Conservation (phyloP, 2,797 vertebrate species). For the Urophycis tenuis region DNA sequence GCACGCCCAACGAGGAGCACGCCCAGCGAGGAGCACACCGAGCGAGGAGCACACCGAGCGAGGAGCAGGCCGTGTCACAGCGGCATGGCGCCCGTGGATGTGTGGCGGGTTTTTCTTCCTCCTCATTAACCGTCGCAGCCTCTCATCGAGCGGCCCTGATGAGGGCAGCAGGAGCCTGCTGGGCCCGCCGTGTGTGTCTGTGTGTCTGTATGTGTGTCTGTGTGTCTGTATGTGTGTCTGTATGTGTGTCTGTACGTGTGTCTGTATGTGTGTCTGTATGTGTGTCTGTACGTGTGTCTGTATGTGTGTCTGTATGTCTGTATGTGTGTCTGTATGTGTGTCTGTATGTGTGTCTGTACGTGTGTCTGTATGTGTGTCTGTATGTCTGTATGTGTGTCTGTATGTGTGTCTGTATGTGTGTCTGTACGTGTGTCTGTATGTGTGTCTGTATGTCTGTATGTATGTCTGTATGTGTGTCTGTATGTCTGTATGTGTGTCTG, state of each 20-base stretch:
- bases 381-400: background rate
- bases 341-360: background rate
- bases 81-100: background rate
- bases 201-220: background rate
- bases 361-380: background rate
- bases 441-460: background rate
- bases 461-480: constrained; percentile 13
- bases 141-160: background rate
- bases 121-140: background rate
- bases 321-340: too few relatives aligned
- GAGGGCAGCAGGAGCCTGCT: background rate
- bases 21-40: too few relatives aligned
- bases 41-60: too few relatives aligned
- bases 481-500: background rate
- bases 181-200: constrained; percentile 14
- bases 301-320: too few relatives aligned
- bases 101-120: background rate
- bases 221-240: background rate
- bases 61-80: too few relatives aligned
- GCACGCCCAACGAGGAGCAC: too few relatives aligned
- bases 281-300: background rate
- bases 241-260: background rate
- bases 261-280: background rate
- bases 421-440: background rate
- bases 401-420: too few relatives aligned